Evolutionary conservation across 1,140 invertebrate genomes (phyloP), one percentile per base, ranked within the genome.

Genomic region (Eupristina koningsbergeri): DNA sequence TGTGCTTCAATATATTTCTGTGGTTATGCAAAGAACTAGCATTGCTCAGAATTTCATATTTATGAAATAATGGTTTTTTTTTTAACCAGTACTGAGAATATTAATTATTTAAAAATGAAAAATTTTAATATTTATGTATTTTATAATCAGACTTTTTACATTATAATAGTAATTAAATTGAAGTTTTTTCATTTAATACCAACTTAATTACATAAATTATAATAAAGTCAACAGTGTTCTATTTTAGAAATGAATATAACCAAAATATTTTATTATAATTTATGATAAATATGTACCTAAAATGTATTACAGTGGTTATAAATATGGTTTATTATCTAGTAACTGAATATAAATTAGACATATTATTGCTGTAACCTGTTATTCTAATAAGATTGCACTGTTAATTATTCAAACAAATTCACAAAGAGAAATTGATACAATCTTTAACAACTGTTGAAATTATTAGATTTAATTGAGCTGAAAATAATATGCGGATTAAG

Each of bases 331-430:
- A 31, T 29, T 58, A 34, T 53, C 47, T 29, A 17, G 5, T 53
- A 76, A 76, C 26, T 39, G 29, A 77, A 47, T 73, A n/a, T 69
- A 50, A 31, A 69, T 29, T 26, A 11, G 17, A 8, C 17, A 13
- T 19, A 2, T 45, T 34, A 67, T 80, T 50, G 22, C 29, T 22
- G 13, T 39, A 73, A 73, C 47, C 50, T 73, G 79, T 81, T 81
- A 73, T 73, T 81, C 47, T 61, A 81, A 81, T 81, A 81, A 81
- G 39, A 63, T 74, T 81, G 71, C 36, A 22, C 36, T 31, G n/a
- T 81, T 81, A 81, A 74, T 81, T 81, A 74, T 74, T 13, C 19
- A 45, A 63, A n/a, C 80, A 29, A 47, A 81, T 45, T 71, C n/a
- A 19, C 39, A 6, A 22, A 26, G 36, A 79, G 77, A 78, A 41